These are phyloP conservation scores for Aromia moschata DNA, from an alignment of 2,888 invertebrate genomes.

Conservation along the genomic window DNA sequence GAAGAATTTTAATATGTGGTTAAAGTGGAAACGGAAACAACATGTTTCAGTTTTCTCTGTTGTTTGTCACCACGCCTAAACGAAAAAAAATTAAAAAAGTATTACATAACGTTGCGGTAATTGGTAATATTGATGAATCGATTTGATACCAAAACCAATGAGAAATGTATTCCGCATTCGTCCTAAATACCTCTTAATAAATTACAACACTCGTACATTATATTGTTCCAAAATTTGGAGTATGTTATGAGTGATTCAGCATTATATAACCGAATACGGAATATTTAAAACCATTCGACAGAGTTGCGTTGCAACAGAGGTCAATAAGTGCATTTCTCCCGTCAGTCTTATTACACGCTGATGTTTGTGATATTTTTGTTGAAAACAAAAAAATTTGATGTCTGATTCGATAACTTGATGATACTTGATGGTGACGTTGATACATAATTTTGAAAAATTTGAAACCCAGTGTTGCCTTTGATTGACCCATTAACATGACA, in stretches of 20 bases:
- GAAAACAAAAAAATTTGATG: too few relatives aligned
- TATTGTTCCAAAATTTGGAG: not conserved
- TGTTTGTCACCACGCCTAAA: not conserved
- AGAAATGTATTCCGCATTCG: constrained; percentile 10
- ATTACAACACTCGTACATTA: constrained; percentile 2
- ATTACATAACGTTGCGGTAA: constrained; percentile 8
- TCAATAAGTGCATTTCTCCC: too few relatives aligned
- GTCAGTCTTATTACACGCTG: too few relatives aligned
- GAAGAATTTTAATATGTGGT: too few relatives aligned
- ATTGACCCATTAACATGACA: too few relatives aligned
- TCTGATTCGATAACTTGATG: too few relatives aligned
- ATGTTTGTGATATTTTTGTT: too few relatives aligned
- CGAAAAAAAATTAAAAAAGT: not conserved
- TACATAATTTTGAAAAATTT: too few relatives aligned
- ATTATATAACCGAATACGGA: not conserved
- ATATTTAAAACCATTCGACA: not conserved
- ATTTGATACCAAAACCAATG: constrained; percentile 6
- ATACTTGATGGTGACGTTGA: too few relatives aligned
- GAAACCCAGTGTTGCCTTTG: too few relatives aligned
- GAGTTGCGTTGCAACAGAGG: too few relatives aligned
- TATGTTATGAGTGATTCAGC: not conserved
- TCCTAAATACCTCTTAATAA: constrained; percentile 10
- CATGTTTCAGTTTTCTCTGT: not conserved
- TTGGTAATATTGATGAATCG: constrained; percentile 9
- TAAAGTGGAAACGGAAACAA: not conserved